Percentiles rank a stretch among this genome's conserved stretches.
phyloP scores from a whole-genome alignment of 2,113 vertebrate species.

The Peromyscus californicus region DNA sequence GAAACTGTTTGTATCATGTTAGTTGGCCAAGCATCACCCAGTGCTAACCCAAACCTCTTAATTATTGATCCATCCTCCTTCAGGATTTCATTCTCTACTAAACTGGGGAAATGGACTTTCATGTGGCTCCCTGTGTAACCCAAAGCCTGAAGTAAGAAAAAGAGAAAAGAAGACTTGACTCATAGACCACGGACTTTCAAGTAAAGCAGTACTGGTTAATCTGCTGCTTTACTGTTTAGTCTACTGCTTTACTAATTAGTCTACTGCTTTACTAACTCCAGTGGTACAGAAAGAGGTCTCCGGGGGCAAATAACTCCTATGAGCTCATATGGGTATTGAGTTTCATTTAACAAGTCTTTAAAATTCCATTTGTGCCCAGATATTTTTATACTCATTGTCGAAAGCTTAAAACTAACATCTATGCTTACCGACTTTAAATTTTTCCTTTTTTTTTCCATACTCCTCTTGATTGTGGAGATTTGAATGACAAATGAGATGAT shows the following conservation, averaged over 20 bases:
- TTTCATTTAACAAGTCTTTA: constrained; percentile 7
- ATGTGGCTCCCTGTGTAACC: constrained; percentile 92
- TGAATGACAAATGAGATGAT: not conserved
- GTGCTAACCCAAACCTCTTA: constrained; percentile 95
- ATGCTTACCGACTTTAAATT: not conserved
- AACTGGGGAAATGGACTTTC: constrained; percentile 90
- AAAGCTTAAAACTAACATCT: not conserved
- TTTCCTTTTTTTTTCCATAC: not conserved
- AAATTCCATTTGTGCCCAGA: not conserved
- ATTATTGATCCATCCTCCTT: constrained; percentile 95
- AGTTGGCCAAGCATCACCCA: constrained; percentile 76
- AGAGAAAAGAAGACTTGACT: constrained; percentile 41
- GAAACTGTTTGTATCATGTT: constrained; percentile 40
- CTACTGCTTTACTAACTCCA: not conserved
- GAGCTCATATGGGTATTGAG: not conserved
- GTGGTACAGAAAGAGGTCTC: not conserved
- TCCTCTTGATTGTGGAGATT: not conserved
- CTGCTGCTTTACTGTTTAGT: not conserved
- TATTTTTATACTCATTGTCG: not conserved
- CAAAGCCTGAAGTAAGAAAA: constrained; percentile 91
- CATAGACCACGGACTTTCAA: not conserved
- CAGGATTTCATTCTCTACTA: constrained; percentile 93
- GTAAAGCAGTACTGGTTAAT: not conserved
- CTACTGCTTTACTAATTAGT: not conserved
- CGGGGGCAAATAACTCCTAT: not conserved